Conservation (phyloP, 2,113 vertebrate genomes). For the Ailurus styani region DNA sequence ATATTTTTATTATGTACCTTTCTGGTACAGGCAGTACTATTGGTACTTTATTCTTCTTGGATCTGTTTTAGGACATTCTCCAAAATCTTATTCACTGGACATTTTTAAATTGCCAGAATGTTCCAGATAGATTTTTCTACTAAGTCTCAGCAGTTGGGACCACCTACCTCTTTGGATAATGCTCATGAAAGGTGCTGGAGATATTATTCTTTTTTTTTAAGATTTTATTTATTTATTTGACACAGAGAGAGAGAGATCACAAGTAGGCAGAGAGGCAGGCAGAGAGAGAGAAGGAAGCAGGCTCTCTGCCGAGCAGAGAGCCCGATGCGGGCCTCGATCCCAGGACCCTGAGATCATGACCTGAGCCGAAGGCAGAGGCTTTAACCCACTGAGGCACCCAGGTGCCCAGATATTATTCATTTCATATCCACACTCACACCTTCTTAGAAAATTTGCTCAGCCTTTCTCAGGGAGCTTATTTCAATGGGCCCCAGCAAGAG, state of each 20-base stretch:
- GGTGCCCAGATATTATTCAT: not conserved
- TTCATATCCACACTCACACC: not conserved
- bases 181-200: not conserved
- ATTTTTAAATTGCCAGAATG: not conserved
- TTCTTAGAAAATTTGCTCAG: not conserved
- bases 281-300: too few relatives aligned
- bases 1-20: not conserved
- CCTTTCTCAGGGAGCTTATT: not conserved
- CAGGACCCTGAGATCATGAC: too few relatives aligned
- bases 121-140: not conserved
- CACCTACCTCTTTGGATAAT: not conserved
- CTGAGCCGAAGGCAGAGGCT: too few relatives aligned
- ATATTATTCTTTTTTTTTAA: not conserved
- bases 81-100: not conserved
- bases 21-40: not conserved
- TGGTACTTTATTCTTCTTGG: not conserved
- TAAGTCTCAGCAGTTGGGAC: not conserved
- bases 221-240: too few relatives aligned
- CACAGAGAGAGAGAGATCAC: too few relatives aligned
- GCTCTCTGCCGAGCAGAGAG: too few relatives aligned
- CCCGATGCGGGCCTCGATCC: too few relatives aligned
- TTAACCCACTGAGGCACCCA: too few relatives aligned
- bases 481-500: not conserved
- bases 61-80: not conserved
- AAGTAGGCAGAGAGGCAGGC: too few relatives aligned